phyloP scores from a whole-genome alignment of 2,888 invertebrate genomes.

The Oscheius onirici region DNA sequence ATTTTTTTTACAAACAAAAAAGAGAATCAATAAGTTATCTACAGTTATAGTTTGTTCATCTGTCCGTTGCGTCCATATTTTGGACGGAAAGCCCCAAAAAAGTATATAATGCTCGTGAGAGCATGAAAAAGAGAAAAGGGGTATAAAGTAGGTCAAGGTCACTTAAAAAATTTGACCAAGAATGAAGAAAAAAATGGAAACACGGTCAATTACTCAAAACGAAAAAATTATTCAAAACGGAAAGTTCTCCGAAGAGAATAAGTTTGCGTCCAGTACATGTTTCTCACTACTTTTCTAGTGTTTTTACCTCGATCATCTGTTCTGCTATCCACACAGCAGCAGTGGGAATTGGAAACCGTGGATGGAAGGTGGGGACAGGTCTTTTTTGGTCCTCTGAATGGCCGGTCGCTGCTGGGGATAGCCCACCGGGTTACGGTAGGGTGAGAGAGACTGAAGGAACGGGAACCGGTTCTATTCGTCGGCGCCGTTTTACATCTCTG shows the following conservation, averaged over 20 bases:
- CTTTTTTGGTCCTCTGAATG: slow-evolving; percentile 1
- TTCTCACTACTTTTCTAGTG: no score
- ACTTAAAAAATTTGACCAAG: background rate
- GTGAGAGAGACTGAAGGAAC: background rate
- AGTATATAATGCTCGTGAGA: background rate
- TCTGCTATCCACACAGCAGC: no score
- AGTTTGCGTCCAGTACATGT: no score
- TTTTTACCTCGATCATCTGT: no score
- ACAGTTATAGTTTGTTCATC: no score
- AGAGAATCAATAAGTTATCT: no score
- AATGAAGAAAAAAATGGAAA: background rate
- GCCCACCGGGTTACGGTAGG: slow-evolving; percentile 1
- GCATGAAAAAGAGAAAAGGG: background rate
- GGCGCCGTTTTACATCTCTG: slow-evolving; percentile 15
- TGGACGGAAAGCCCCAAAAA: no score
- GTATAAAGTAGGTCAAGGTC: slow-evolving; percentile 7
- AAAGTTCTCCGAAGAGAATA: no score
- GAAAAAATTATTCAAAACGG: no score
- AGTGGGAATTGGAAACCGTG: background rate
- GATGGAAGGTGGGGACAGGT: background rate
- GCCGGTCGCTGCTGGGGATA: background rate
- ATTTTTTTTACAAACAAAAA: no score
- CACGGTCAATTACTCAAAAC: no score
- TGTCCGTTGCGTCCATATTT: no score
- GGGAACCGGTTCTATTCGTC: slow-evolving; percentile 7